Conservation (phyloP, 2,797 vertebrate species). For the Oreochromis mossambicus region DNA sequence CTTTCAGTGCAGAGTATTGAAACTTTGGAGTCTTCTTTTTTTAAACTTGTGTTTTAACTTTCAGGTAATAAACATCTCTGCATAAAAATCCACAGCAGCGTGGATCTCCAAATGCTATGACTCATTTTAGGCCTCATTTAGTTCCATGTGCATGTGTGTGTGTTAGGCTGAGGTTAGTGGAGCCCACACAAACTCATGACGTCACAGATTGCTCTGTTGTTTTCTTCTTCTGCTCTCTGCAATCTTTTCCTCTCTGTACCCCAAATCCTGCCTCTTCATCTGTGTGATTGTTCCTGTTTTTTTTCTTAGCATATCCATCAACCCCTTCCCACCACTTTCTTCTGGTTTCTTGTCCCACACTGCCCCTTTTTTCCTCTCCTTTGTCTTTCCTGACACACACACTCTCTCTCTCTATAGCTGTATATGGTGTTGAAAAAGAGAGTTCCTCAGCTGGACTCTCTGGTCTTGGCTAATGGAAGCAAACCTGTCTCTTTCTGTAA, state of each 20-base stretch:
- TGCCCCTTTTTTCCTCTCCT: background rate
- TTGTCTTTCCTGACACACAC: background rate
- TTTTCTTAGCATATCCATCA: background rate
- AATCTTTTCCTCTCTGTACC: background rate
- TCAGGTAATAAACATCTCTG: background rate
- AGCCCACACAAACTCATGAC: background rate
- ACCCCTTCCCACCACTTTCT: background rate
- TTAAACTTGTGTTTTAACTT: background rate
- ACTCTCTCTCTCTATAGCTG: constrained; percentile 55
- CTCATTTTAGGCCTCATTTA: background rate
- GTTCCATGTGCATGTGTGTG: background rate
- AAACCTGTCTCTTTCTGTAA: constrained; percentile 71
- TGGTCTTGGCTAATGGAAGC: constrained; percentile 60
- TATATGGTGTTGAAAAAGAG: constrained; percentile 71
- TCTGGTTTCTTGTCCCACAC: background rate
- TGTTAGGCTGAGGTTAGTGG: background rate
- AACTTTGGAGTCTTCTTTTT: background rate
- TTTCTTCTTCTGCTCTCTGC: background rate
- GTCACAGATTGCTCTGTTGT: background rate
- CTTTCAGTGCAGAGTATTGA: background rate
- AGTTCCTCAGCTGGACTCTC: constrained; percentile 34
- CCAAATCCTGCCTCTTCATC: accelerated
- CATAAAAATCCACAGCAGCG: background rate
- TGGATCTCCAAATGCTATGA: background rate
- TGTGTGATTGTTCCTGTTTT: background rate